phyloP scores from a whole-genome alignment of 23 tunicate genomes.

The Ciona savignyi region DNA sequence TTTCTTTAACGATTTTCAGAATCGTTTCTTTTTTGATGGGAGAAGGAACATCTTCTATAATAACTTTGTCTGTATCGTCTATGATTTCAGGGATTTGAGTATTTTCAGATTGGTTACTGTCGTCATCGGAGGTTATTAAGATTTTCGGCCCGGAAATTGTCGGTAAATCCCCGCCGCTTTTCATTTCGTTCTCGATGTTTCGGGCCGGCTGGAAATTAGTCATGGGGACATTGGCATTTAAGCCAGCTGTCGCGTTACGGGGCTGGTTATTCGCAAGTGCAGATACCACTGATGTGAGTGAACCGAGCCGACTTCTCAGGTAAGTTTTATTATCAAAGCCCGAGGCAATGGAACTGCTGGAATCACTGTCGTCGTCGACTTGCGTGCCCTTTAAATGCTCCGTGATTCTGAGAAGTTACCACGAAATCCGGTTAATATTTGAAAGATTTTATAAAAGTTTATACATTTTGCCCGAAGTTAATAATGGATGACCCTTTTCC shows the following conservation, averaged over 20 bases:
- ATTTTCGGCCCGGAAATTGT: neutral
- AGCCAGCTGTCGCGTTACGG: constrained; percentile 1
- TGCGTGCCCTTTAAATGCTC: neutral
- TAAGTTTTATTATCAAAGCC: constrained; percentile 13
- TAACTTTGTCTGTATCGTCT: neutral
- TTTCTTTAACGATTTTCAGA: constrained; percentile 40
- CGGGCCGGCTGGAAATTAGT: too few species aligned
- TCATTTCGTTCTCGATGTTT: neutral
- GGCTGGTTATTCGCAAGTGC: neutral
- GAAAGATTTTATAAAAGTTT: too few species aligned
- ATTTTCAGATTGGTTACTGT: neutral
- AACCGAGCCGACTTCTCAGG: constrained; percentile 32
- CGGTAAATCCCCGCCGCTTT: neutral
- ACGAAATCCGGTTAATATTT: neutral
- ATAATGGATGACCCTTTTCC: neutral
- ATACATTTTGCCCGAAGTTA: neutral
- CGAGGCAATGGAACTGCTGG: neutral
- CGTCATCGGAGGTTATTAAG: neutral
- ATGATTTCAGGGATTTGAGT: neutral
- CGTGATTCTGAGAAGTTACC: neutral
- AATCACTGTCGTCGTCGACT: neutral
- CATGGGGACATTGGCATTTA: neutral
- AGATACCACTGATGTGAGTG: constrained; percentile 36
- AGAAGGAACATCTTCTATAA: neutral
- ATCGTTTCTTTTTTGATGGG: constrained; percentile 7